Evolutionary conservation across 1,140 invertebrate species (phyloP).

Genomic region (Periplaneta americana): DNA sequence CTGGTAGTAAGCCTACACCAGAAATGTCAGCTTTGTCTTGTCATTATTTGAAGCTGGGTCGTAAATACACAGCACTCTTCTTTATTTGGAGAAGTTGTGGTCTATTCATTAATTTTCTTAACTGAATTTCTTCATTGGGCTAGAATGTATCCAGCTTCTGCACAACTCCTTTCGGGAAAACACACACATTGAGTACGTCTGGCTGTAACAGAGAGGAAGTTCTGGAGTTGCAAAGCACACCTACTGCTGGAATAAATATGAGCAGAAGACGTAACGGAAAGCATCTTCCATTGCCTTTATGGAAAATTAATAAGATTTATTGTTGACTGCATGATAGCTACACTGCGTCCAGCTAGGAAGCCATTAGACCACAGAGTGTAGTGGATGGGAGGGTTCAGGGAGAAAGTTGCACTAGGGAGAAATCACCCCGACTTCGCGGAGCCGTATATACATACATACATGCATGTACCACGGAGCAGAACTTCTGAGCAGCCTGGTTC

Average conservation of each 20-base stretch:
- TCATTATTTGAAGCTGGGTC: no score
- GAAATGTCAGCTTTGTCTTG: no score
- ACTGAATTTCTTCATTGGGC: no score
- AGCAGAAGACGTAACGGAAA: not conserved
- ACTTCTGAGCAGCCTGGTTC: not conserved
- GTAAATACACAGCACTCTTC: no score
- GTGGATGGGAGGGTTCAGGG: not conserved
- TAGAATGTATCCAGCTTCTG: no score
- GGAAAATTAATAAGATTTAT: constrained; percentile 18
- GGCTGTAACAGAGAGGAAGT: no score
- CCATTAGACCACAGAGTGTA: not conserved
- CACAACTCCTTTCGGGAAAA: no score
- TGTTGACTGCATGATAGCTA: not conserved
- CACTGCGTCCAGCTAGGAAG: not conserved
- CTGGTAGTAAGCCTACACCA: no score
- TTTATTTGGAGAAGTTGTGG: no score
- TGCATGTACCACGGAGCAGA: not conserved
- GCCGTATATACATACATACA: not conserved
- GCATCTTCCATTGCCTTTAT: constrained; percentile 10
- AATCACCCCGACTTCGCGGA: not conserved
- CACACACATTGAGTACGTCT: no score
- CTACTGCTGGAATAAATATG: constrained; percentile 13
- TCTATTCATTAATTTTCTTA: no score
- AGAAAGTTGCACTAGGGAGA: not conserved
- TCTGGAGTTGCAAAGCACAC: no score